phyloP scores from a whole-genome alignment of 1,140 invertebrate genomes.

The Holotrichia oblita region DNA sequence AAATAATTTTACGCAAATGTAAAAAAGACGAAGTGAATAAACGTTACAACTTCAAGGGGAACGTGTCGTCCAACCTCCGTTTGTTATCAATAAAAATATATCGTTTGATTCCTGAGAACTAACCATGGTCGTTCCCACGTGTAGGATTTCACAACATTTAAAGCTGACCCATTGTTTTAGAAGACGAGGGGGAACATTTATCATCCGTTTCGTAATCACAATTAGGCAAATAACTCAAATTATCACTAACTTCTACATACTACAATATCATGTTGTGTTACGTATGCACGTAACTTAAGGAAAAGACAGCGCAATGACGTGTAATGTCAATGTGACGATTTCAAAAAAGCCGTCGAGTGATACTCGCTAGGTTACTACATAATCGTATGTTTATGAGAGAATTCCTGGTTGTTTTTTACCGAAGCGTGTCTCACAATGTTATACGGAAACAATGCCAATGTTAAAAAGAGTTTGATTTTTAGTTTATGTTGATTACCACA shows the following conservation, averaged over 20 bases:
- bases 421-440: not conserved
- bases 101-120: slow-evolving; percentile 46
- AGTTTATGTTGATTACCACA: not conserved
- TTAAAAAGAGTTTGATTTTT: not conserved
- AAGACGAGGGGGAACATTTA: slow-evolving; percentile 1
- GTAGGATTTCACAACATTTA: slow-evolving; percentile 19
- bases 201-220: slow-evolving; percentile 22
- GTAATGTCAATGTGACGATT: slow-evolving; percentile 25
- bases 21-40: not conserved
- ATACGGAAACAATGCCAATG: not conserved
- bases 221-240: slow-evolving; percentile 34
- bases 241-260: not conserved
- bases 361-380: not conserved
- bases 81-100: slow-evolving; percentile 24
- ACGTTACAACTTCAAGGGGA: not conserved
- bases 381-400: not conserved
- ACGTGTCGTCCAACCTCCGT: slow-evolving; percentile 22
- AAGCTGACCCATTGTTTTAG: slow-evolving; percentile 29
- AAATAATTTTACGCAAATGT: not conserved
- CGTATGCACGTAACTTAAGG: not conserved
- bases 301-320: slow-evolving; percentile 15
- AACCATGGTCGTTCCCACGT: slow-evolving; percentile 47
- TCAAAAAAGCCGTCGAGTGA: not conserved
- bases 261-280: not conserved
- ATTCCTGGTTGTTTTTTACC: not conserved